A percentile compares a stretch with the other conserved stretches of the same genome.
Conservation (phyloP, 1,140 invertebrate species). For the Drosophila tristis region DNA sequence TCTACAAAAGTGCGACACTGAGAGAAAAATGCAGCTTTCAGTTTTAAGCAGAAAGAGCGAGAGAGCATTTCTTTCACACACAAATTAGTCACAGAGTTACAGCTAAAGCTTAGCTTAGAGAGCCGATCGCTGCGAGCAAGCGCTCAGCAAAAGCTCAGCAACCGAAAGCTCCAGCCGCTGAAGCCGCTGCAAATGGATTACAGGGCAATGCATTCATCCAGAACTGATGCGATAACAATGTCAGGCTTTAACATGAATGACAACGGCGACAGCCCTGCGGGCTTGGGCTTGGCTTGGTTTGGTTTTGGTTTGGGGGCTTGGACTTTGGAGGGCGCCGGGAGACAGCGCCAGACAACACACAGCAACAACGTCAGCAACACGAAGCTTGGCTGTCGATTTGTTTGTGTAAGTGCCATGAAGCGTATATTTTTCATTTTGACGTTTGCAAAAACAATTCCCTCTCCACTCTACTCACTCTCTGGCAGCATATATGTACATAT, state of each 20-base stretch:
- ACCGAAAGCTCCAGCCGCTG: too few species aligned
- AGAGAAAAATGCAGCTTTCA: background rate
- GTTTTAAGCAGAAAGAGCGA: background rate
- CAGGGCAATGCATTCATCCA: constrained; percentile 36
- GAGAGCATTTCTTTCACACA: background rate
- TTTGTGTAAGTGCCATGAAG: constrained; percentile 75
- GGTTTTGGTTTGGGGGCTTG: too few species aligned
- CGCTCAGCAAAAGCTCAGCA: background rate
- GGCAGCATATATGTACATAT: background rate
- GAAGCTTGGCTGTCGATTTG: constrained; percentile 61
- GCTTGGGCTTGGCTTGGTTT: constrained; percentile 1
- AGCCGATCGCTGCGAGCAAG: constrained; percentile 10
- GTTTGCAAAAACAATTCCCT: constrained; percentile 40
- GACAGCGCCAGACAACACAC: constrained; percentile 32
- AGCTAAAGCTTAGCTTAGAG: too few species aligned
- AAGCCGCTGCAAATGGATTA: constrained; percentile 14
- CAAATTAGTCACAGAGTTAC: too few species aligned
- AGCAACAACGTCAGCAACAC: constrained; percentile 44
- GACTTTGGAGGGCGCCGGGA: too few species aligned
- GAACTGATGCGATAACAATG: constrained; percentile 69
- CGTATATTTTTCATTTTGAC: constrained; percentile 79
- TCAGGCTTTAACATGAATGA: constrained; percentile 67
- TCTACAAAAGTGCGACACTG: constrained; percentile 19
- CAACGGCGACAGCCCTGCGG: constrained; percentile 75
- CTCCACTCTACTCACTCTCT: too few species aligned